phyloP scores from a whole-genome alignment of 2,888 invertebrate species.

The Drosophila meridionalis region DNA sequence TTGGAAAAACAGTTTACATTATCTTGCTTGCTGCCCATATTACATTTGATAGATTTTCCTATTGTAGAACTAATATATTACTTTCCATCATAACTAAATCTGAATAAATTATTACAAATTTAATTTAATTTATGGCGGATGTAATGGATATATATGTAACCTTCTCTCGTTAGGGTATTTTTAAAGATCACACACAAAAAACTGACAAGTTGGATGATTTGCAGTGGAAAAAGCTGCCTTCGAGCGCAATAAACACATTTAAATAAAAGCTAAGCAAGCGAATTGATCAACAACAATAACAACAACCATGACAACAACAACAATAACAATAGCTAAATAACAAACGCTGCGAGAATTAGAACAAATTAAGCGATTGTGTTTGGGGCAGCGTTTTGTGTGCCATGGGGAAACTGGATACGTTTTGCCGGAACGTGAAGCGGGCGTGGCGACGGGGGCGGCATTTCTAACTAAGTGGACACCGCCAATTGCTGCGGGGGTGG shows the following conservation, averaged over 20 bases:
- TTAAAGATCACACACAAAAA: neutral
- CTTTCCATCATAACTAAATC: neutral
- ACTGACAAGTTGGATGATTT: slow-evolving; percentile 28
- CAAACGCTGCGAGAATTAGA: slow-evolving; percentile 53
- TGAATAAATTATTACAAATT: neutral
- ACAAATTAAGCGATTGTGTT: slow-evolving; percentile 67
- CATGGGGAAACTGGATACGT: slow-evolving; percentile 28
- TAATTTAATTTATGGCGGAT: neutral
- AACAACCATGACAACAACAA: slow-evolving; percentile 37
- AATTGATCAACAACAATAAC: slow-evolving; percentile 69
- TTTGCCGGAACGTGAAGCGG: neutral
- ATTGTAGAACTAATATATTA: neutral
- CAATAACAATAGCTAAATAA: slow-evolving; percentile 33
- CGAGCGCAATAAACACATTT: slow-evolving; percentile 65
- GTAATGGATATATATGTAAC: neutral
- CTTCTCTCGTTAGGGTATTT: slow-evolving; percentile 3
- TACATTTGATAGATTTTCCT: neutral
- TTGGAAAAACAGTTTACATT: neutral
- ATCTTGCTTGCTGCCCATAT: neutral
- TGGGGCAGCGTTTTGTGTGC: slow-evolving; percentile 39
- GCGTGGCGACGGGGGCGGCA: neutral
- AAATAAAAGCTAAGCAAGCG: slow-evolving; percentile 73
- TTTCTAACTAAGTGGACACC: slow-evolving; percentile 25
- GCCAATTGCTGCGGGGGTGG: slow-evolving; percentile 21
- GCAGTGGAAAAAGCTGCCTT: slow-evolving; percentile 46